Percentiles rank a stretch among this genome's conserved stretches.
Conservation (phyloP, 2,113 vertebrate genomes). For the Neodontobutis hainanensis region DNA sequence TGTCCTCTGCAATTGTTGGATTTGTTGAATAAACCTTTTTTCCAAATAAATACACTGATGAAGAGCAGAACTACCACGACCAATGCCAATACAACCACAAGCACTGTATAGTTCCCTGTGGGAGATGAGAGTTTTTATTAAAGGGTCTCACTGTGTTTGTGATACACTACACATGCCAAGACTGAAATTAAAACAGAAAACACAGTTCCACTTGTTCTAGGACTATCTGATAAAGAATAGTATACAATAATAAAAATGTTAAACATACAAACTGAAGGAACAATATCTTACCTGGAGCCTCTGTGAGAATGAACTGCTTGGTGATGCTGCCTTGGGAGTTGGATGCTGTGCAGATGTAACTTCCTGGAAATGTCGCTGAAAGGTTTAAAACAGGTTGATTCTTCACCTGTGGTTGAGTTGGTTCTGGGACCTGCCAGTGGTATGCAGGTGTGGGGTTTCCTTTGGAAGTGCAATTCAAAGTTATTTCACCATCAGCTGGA, state of each 20-base stretch:
- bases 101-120: constrained; percentile 42
- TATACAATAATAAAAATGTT: neutral
- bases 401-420: no score
- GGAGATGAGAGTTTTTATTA: constrained; percentile 36
- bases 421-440: no score
- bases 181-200: constrained; percentile 32
- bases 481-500: no score
- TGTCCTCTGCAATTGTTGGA: neutral
- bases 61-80: constrained; percentile 20
- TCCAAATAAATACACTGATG: neutral
- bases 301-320: no score
- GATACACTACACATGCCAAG: constrained; percentile 46
- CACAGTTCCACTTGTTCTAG: constrained; percentile 39
- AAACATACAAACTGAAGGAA: no score
- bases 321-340: no score
- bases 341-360: no score
- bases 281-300: no score
- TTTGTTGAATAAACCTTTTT: constrained; percentile 23
- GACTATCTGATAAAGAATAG: constrained; percentile 47
- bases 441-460: no score
- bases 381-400: no score
- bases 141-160: constrained; percentile 27
- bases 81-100: neutral
- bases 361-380: no score
- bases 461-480: no score